Percentiles rank a stretch among this genome's conserved stretches.
Conservation (phyloP, 2,888 invertebrate genomes). For the Aspidapion aeneum region DNA sequence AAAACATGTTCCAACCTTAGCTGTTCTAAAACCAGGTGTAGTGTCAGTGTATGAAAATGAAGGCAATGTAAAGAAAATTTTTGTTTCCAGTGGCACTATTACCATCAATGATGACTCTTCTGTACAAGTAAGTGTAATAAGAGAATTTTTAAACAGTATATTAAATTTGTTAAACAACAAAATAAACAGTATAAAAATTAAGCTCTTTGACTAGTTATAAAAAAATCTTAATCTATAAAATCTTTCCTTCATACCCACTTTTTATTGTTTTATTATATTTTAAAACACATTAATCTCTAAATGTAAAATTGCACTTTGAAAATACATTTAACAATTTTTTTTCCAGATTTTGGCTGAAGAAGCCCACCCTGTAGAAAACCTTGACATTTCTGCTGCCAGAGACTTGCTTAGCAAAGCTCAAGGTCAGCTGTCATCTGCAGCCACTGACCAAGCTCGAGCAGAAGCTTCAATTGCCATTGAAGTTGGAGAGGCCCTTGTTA, state of each 20-base stretch:
- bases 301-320: neutral
- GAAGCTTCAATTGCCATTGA: conserved; percentile 93
- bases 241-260: neutral
- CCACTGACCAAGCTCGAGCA: conserved; percentile 74
- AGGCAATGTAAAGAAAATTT: conserved; percentile 79
- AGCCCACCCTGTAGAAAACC: conserved; percentile 79
- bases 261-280: neutral
- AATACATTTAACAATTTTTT: conserved; percentile 1
- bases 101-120: conserved; percentile 96
- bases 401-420: conserved; percentile 84
- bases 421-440: conserved; percentile 74
- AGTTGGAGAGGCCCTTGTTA: conserved; percentile 90
- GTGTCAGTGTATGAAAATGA: conserved; percentile 87
- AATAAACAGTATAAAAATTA: too few species aligned
- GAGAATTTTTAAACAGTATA: too few species aligned
- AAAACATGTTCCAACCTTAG: conserved; percentile 93
- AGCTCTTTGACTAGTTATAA: too few species aligned
- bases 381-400: conserved; percentile 78
- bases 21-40: conserved; percentile 92
- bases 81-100: conserved; percentile 95
- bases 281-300: too few species aligned
- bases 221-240: conserved; percentile 2
- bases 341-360: conserved; percentile 90
- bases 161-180: too few species aligned
- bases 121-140: conserved; percentile 67